phyloP scores from a whole-genome alignment of 2,888 invertebrate species.

The Beris chalybata region DNA sequence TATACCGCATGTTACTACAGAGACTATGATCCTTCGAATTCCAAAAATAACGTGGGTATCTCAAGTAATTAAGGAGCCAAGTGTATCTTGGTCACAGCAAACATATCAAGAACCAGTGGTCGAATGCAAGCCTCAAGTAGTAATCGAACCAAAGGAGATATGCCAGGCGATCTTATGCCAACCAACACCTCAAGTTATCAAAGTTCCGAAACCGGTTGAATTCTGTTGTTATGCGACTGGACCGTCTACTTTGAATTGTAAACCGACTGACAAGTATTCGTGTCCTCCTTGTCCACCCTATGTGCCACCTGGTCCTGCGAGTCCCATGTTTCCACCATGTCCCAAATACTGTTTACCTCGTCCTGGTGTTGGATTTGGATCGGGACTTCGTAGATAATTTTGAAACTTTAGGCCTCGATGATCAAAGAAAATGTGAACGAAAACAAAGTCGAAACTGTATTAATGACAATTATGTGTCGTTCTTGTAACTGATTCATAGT shows the following conservation, averaged over 20 bases:
- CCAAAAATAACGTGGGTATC: slow-evolving; percentile 51
- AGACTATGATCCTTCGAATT: slow-evolving; percentile 50
- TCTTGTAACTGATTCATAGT: too few species aligned
- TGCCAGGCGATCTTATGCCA: slow-evolving; percentile 52
- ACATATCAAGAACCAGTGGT: slow-evolving; percentile 52
- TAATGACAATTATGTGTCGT: too few species aligned
- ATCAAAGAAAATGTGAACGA: too few species aligned
- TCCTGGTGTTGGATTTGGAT: neutral
- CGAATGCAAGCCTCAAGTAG: slow-evolving; percentile 50
- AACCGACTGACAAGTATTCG: neutral
- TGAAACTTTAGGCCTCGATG: too few species aligned
- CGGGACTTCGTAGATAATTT: too few species aligned
- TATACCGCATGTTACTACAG: slow-evolving; percentile 51
- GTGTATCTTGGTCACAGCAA: slow-evolving; percentile 50
- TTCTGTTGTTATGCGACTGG: slow-evolving; percentile 52
- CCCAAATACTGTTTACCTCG: slow-evolving; percentile 43
- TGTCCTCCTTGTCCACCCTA: slow-evolving; percentile 23
- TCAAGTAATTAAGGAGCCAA: slow-evolving; percentile 51
- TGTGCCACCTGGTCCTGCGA: slow-evolving; percentile 10
- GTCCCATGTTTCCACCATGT: slow-evolving; percentile 2
- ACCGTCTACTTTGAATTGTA: slow-evolving; percentile 21
- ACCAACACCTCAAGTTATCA: slow-evolving; percentile 51
- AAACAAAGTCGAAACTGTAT: too few species aligned
- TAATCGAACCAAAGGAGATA: slow-evolving; percentile 52
- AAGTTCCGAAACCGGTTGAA: slow-evolving; percentile 51